phyloP scores from a whole-genome alignment of 1,140 invertebrate genomes.

The Trachymyrmex septentrionalis region DNA sequence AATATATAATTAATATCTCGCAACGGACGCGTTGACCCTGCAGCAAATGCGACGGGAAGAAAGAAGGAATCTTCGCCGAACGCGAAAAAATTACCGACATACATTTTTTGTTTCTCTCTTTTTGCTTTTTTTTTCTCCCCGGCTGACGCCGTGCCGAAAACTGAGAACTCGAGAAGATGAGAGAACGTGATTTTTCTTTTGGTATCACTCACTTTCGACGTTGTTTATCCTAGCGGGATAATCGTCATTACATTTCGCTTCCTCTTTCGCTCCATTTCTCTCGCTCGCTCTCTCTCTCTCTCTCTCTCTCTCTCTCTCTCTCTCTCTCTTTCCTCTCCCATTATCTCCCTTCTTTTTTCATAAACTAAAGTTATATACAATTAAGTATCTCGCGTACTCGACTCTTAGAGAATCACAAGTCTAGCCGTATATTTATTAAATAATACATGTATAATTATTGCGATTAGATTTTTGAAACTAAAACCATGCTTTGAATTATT shows the following conservation, averaged over 20 bases:
- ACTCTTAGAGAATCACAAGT: background rate
- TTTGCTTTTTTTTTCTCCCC: slow-evolving; percentile 29
- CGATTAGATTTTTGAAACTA: slow-evolving; percentile 1
- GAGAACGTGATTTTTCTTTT: slow-evolving; percentile 59
- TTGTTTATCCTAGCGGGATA: slow-evolving; percentile 9
- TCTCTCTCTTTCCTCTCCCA: slow-evolving; percentile 10
- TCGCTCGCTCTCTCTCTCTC: slow-evolving; percentile 17
- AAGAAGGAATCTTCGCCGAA: slow-evolving; percentile 64
- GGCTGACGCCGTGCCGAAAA: slow-evolving; percentile 50
- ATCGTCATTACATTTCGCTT: slow-evolving; percentile 20
- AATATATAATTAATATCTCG: slow-evolving; percentile 68
- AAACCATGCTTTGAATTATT: background rate
- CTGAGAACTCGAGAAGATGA: slow-evolving; percentile 60
- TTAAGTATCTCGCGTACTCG: slow-evolving; percentile 14
- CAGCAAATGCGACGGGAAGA: slow-evolving; percentile 67
- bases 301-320: slow-evolving; percentile 21
- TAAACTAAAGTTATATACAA: slow-evolving; percentile 55
- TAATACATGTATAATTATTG: background rate
- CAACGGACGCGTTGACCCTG: slow-evolving; percentile 58
- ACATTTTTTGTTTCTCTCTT: slow-evolving; percentile 37
- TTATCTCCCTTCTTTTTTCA: slow-evolving; percentile 27
- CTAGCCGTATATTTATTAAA: slow-evolving; percentile 15
- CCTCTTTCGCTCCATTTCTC: slow-evolving; percentile 2
- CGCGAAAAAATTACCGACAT: slow-evolving; percentile 63
- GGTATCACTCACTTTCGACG: slow-evolving; percentile 49